phyloP scores from a whole-genome alignment of 1,140 invertebrate genomes.

The Drosophila auraria region DNA sequence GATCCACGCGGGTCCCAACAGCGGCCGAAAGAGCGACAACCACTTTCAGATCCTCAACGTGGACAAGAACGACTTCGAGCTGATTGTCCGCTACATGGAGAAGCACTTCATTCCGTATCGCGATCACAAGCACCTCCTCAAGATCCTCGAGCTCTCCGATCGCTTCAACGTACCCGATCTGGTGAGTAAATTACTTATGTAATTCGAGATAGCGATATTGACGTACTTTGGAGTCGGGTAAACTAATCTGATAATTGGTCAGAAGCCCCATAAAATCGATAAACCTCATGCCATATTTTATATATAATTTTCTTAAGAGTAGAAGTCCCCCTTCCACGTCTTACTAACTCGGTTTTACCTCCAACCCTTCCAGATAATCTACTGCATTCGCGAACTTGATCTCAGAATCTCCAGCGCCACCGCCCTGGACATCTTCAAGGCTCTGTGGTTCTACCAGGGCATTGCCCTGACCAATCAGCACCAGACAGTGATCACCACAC shows the following conservation, averaged over 20 bases:
- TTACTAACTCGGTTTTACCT: not conserved
- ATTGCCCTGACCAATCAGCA: conserved; percentile 75
- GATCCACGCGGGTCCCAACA: conserved; percentile 82
- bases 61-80: conserved; percentile 80
- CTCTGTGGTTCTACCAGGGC: conserved; percentile 82
- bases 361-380: conserved; percentile 67
- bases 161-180: conserved; percentile 83
- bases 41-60: conserved; percentile 83
- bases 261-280: no score
- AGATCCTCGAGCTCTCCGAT: conserved; percentile 79
- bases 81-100: conserved; percentile 82
- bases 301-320: no score
- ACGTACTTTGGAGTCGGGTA: not conserved
- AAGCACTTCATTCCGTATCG: conserved; percentile 81
- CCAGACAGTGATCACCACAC: conserved; percentile 78
- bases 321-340: no score
- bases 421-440: conserved; percentile 79
- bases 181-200: conserved; percentile 55
- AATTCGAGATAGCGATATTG: not conserved
- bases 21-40: conserved; percentile 81
- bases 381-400: conserved; percentile 83
- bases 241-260: no score
- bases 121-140: conserved; percentile 82
- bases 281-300: no score
- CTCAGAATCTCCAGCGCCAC: conserved; percentile 76